A percentile compares a stretch with the other conserved stretches of the same genome.
Evolutionary conservation across 1,140 invertebrate species (phyloP).

Genomic region (Saccostrea cuccullata): DNA sequence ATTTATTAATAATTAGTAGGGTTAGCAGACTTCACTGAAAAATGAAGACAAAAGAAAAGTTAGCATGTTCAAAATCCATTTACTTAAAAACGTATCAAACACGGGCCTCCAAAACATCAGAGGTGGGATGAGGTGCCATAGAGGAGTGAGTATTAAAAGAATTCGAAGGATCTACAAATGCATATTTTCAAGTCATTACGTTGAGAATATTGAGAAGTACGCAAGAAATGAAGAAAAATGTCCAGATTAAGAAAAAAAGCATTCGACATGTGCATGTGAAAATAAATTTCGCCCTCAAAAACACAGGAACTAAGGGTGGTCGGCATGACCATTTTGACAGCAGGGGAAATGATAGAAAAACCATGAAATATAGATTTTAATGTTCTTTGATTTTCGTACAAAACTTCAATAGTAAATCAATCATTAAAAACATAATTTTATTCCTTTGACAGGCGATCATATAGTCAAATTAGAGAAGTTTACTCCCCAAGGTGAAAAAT

Average conservation of each 20-base stretch:
- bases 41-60: no score
- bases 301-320: background rate
- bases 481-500: background rate
- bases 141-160: no score
- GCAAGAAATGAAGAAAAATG: no score
- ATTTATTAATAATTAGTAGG: no score
- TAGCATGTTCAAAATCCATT: no score
- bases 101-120: no score
- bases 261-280: background rate
- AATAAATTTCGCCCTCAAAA: constrained; percentile 7
- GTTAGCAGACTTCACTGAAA: no score
- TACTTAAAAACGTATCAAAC: no score
- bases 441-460: background rate
- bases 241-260: background rate
- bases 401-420: constrained; percentile 35
- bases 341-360: background rate
- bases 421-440: background rate
- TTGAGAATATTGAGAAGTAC: no score
- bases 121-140: no score
- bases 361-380: background rate
- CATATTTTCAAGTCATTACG: no score
- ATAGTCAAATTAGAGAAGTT: background rate
- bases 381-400: constrained; percentile 18
- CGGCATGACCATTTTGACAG: background rate
- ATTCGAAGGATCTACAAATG: no score